Base-by-base conservation (phyloP, 2,797 vertebrate genomes). In the Oryzias sinensis region DNA sequence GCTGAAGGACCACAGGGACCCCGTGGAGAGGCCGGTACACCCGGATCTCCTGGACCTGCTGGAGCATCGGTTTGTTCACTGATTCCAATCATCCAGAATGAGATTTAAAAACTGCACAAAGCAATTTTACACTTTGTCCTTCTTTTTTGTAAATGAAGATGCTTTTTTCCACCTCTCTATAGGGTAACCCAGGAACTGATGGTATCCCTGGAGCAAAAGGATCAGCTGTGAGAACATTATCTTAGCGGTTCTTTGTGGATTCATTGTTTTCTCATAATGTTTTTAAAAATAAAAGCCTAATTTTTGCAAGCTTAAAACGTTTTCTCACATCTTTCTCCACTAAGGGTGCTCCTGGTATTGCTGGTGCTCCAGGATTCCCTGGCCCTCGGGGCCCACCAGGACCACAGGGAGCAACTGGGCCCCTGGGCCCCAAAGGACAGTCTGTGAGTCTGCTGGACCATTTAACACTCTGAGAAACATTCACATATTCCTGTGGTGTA, bases 111-210 rank as follows among this genome's bases (percentile, higher is more conserved):
- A 8, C 33, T 37, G 9, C 33, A 37, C 9, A 2, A 18, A 2
- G 17, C 2, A 6, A 9, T 46, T n/a, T n/a, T 25, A 15, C 22
- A n/a, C 5, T 3, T 6, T 2, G 18, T 52, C 13, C 4, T 1
- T 41, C 33, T 40, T 29, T 41, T 51, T 24, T 59, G 9, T 49
- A 43, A 65, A 44, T 29, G 33, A 47, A 61, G 37, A 4, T 9
- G 43, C 68, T 49, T 55, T 56, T 9, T 47, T 67, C 53, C 53
- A 54, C 53, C 25, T 65, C 57, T 67, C 5, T 37, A 46, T 59
- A 98, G 97, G 97, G 97, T 17, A 99, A 97, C 85, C 96, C 96
- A 0, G 97, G 97, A 72, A 94, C 94, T 16, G 97, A 99, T 16
- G 97, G 97, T 53, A 98, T 98, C 63, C 94, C 96, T 45, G 97